phyloP scores from a whole-genome alignment of 2,888 invertebrate species.

The Andrena camellia region DNA sequence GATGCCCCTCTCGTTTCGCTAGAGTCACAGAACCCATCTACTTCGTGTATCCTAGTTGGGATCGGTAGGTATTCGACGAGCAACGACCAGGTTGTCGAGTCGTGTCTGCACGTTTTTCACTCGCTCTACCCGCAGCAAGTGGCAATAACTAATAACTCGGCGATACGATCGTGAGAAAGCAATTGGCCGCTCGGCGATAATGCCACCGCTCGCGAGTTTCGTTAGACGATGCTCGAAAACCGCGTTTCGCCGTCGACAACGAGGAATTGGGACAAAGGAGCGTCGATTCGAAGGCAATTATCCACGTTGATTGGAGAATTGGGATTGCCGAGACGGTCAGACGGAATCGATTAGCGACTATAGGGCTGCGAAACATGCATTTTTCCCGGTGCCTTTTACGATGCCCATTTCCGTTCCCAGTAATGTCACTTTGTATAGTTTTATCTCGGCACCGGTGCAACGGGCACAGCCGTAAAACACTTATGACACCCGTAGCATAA shows the following conservation, averaged over 20 bases:
- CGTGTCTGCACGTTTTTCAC: slow-evolving; percentile 10
- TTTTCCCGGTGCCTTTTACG: slow-evolving; percentile 58
- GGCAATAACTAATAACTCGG: slow-evolving; percentile 42
- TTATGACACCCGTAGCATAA: slow-evolving; percentile 77
- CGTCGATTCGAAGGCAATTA: slow-evolving; percentile 1
- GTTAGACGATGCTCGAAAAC: not conserved
- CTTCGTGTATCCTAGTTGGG: no score
- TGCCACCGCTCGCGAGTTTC: not conserved
- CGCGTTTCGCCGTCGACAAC: no score
- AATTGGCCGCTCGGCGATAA: slow-evolving; percentile 24
- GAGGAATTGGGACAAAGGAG: not conserved
- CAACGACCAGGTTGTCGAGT: slow-evolving; percentile 22
- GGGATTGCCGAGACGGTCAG: not conserved
- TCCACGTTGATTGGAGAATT: not conserved
- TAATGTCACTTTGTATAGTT: slow-evolving; percentile 68
- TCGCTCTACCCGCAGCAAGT: slow-evolving; percentile 43
- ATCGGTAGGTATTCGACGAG: no score
- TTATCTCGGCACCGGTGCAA: slow-evolving; percentile 67
- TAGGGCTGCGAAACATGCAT: slow-evolving; percentile 28
- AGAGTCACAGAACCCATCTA: no score
- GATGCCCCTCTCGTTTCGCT: no score
- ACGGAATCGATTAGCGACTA: slow-evolving; percentile 12
- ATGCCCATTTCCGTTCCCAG: slow-evolving; percentile 63
- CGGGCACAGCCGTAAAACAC: slow-evolving; percentile 73
- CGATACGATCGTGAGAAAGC: slow-evolving; percentile 60